These are phyloP conservation scores for Tenualosa thibaudeaui DNA, from an alignment of 2,797 vertebrate species.

Conservation along the genomic window DNA sequence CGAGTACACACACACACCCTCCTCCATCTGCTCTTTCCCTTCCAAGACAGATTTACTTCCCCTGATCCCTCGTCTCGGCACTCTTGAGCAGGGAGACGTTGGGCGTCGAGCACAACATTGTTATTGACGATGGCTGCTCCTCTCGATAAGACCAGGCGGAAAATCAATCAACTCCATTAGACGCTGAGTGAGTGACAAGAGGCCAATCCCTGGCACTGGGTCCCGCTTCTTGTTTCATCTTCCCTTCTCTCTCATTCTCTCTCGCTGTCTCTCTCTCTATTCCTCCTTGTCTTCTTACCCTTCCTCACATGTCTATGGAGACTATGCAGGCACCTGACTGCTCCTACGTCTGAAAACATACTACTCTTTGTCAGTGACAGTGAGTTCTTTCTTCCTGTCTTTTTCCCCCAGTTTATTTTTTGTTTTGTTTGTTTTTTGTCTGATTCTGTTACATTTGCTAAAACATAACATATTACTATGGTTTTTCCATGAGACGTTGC, in stretches of 20 bases:
- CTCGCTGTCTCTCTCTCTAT: constrained; percentile 21
- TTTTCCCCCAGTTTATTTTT: constrained; percentile 30
- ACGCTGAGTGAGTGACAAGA: constrained; percentile 62
- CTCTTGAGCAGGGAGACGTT: constrained; percentile 53
- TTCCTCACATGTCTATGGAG: neutral
- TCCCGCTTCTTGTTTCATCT: constrained; percentile 30
- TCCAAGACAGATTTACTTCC: constrained; percentile 51
- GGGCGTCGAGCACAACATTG: constrained; percentile 49
- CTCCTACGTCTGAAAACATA: neutral
- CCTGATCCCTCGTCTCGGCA: constrained; percentile 38
- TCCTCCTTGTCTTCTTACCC: constrained; percentile 19
- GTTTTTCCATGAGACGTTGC: no score
- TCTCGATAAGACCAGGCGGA: constrained; percentile 69
- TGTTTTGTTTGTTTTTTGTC: constrained; percentile 37
- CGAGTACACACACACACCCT: constrained; percentile 41
- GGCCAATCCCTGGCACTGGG: constrained; percentile 50
- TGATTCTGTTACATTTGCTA: constrained; percentile 36
- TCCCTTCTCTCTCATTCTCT: constrained; percentile 22
- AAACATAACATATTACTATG: neutral
- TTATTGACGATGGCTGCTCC: constrained; percentile 66
- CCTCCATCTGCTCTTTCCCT: constrained; percentile 42
- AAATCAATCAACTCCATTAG: constrained; percentile 78
- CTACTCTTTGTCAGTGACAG: neutral
- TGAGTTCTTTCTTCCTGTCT: constrained; percentile 8
- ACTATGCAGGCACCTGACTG: neutral